Conservation (phyloP, 2,888 invertebrate species). For the Ophion slaviceki region DNA sequence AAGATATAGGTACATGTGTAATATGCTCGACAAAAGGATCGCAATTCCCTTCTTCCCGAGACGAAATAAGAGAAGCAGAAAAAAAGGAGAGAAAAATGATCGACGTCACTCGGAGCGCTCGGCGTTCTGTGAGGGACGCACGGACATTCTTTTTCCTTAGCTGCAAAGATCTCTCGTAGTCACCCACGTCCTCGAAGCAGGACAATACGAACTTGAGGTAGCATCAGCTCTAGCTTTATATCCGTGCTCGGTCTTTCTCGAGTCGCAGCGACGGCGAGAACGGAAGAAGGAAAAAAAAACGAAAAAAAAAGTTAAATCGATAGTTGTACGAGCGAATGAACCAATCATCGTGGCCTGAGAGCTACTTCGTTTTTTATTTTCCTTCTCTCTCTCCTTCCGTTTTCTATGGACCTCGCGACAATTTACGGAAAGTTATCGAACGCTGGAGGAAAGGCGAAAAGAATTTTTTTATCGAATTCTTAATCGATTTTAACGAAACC, state of each 20-base stretch:
- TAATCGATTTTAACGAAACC: too few relatives aligned
- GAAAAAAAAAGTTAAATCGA: conserved; percentile 29
- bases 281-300: background rate
- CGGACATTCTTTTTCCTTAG: background rate
- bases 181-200: conserved; percentile 28
- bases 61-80: too few relatives aligned
- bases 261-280: conserved; percentile 4
- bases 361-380: background rate
- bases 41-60: too few relatives aligned
- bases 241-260: conserved; percentile 17
- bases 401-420: conserved; percentile 6
- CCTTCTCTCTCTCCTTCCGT: too few relatives aligned
- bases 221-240: conserved; percentile 31
- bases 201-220: conserved; percentile 40
- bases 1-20: too few relatives aligned
- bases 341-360: conserved; percentile 25
- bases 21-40: too few relatives aligned
- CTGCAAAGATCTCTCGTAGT: conserved; percentile 10
- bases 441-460: background rate
- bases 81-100: too few relatives aligned
- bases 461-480: background rate
- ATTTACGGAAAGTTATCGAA: conserved; percentile 10
- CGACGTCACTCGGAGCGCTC: background rate
- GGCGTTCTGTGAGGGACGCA: background rate
- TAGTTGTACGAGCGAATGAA: conserved; percentile 35